Evolutionary conservation across 2,888 invertebrate genomes (phyloP).

Genomic region (Chalcosyrphus nemorum): DNA sequence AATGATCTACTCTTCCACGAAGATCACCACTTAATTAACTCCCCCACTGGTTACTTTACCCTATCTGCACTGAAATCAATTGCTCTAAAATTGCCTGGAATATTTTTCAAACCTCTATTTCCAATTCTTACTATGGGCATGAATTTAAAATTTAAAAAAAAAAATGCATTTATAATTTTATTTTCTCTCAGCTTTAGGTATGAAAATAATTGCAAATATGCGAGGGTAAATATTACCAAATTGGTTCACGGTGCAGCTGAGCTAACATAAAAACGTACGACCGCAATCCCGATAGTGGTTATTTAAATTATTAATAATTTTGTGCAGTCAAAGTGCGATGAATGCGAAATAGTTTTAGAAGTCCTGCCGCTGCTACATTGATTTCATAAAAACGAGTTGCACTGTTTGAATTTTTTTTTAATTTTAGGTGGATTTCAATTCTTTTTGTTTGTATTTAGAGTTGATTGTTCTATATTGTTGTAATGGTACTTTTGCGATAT

Average conservation of each 20-base stretch:
- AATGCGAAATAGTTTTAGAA: not conserved
- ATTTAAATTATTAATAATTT: slow-evolving; percentile 29
- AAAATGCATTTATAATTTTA: not conserved
- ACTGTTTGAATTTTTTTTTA: too few species aligned
- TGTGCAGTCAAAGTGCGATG: slow-evolving; percentile 11
- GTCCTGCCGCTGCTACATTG: not conserved
- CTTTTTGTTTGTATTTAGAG: too few species aligned
- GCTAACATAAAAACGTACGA: slow-evolving; percentile 27
- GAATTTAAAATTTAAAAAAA: not conserved
- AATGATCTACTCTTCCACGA: too few species aligned
- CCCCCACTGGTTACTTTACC: too few species aligned
- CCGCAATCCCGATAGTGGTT: slow-evolving; percentile 27
- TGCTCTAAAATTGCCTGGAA: too few species aligned
- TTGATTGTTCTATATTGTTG: too few species aligned
- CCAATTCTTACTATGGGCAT: not conserved
- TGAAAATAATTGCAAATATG: slow-evolving; percentile 18
- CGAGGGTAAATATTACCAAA: slow-evolving; percentile 3
- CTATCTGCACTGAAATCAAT: too few species aligned
- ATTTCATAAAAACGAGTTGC: not conserved
- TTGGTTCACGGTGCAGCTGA: slow-evolving; percentile 25
- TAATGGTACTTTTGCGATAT: too few species aligned
- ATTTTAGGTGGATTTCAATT: too few species aligned
- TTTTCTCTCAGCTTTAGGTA: not conserved
- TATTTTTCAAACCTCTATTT: too few species aligned
- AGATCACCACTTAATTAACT: too few species aligned